Base-by-base conservation (phyloP, 2,113 vertebrate genomes). In the human (Homo sapiens) region DNA sequence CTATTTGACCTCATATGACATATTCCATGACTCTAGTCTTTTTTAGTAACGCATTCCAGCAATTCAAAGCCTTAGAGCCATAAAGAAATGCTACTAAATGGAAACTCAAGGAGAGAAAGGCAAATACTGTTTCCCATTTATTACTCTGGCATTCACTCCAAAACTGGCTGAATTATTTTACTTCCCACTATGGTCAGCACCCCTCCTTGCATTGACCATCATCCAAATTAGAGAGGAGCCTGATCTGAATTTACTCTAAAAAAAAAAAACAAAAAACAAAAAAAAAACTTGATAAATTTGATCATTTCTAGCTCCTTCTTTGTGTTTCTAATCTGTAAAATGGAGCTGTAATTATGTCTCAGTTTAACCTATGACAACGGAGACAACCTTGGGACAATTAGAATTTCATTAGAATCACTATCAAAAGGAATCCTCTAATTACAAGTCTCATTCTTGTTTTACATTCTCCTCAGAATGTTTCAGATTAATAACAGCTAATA, bases 11-110 rank as follows among this genome's bases (percentile, higher is more conserved):
- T 96, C 94, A 84, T 45, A 13, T 76, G 76, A 76, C 70, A 89
- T 89, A 81, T 61, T 64, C 83, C 59, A 48, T 85, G 84, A 95
- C 72, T 96, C 57, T 45, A 88, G 50, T 35, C 64, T 80, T 89
- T 66, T 92, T 55, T 35, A 76, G 68, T 95, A 96, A 95, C 85
- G 52, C 66, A 73, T 97, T 96, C 84, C 85, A 90, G 68, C 66
- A 94, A 75, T 5, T 72, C 45, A 66, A 85, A 78, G 55, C 9
- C 59, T 87, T 64, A 66, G 35, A 96, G 38, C 35, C 40, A 90
- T 68, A 96, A 96, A 96, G 64, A 55, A 59, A 92, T 38, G 66
- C 57, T 90, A 40, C 50, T 89, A 97, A 97, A 85, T 40, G 73
- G 76, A 83, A 48, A 84, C 64, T 72, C 92, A n/a, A 35, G 27